phyloP scores from a whole-genome alignment of 1,140 invertebrate genomes.

The Parasteatoda tepidariorum region DNA sequence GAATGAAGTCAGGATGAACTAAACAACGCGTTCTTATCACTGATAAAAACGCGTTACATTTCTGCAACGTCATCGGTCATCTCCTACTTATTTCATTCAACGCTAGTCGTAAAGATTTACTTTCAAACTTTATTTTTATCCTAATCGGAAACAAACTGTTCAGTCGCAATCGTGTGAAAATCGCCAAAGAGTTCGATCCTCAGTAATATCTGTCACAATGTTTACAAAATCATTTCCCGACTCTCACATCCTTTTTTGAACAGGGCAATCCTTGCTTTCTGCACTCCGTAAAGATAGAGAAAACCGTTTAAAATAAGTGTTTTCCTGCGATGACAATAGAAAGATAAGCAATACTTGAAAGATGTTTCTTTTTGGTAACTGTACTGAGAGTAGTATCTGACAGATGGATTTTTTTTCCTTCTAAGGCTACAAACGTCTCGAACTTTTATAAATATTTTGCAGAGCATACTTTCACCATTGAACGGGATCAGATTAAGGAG shows the following conservation, averaged over 20 bases:
- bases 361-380: too few relatives aligned
- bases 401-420: too few relatives aligned
- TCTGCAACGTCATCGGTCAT: conserved; percentile 21
- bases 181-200: not conserved
- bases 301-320: conserved; percentile 34
- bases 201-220: conserved; percentile 48
- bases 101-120: not conserved
- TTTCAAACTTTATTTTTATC: not conserved
- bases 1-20: too few relatives aligned
- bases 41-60: not conserved
- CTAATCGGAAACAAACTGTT: too few relatives aligned
- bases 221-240: conserved; percentile 55
- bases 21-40: conserved; percentile 20
- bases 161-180: too few relatives aligned
- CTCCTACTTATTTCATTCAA: not conserved
- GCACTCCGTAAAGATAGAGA: conserved; percentile 3
- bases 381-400: too few relatives aligned
- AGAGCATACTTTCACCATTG: too few relatives aligned
- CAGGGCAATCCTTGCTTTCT: not conserved
- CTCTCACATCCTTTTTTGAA: conserved; percentile 43
- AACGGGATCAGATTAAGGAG: too few relatives aligned
- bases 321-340: not conserved
- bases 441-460: too few relatives aligned
- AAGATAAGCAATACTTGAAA: too few relatives aligned
- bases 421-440: too few relatives aligned